Evolutionary conservation across 2,888 invertebrate species (phyloP).

Genomic region (Drosophila meridiana): DNA sequence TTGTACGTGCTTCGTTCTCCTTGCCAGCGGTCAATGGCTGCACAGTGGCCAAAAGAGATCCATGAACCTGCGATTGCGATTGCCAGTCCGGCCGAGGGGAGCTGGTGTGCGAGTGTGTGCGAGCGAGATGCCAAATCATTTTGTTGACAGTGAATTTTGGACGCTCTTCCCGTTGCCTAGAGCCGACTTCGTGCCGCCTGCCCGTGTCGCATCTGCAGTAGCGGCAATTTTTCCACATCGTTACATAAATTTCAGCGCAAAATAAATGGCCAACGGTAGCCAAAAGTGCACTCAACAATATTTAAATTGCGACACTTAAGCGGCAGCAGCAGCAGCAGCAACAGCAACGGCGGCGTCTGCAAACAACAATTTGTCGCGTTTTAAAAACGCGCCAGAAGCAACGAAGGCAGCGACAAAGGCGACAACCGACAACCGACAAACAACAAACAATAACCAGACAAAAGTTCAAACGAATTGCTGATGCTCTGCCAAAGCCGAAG

Average conservation of each 20-base stretch:
- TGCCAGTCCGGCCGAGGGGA: slow-evolving; percentile 27
- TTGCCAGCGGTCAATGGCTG: slow-evolving; percentile 66
- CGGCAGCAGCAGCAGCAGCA: slow-evolving; percentile 41
- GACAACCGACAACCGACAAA: slow-evolving; percentile 55
- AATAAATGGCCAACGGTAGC: slow-evolving; percentile 80
- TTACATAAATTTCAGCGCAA: slow-evolving; percentile 77
- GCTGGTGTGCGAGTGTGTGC: neutral
- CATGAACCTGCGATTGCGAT: slow-evolving; percentile 72
- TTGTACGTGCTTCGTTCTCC: slow-evolving; percentile 73
- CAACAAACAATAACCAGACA: slow-evolving; percentile 3
- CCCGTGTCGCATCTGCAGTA: slow-evolving; percentile 48
- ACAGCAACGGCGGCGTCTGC: slow-evolving; percentile 67
- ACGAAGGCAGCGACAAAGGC: slow-evolving; percentile 65
- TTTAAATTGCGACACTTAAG: slow-evolving; percentile 80
- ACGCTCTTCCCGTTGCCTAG: slow-evolving; percentile 31
- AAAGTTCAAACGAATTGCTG: slow-evolving; percentile 8
- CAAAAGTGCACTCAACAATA: slow-evolving; percentile 79
- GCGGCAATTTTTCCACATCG: slow-evolving; percentile 79
- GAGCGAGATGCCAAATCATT: slow-evolving; percentile 32
- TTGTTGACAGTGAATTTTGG: slow-evolving; percentile 53
- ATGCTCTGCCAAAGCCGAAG: slow-evolving; percentile 24
- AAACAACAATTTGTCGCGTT: slow-evolving; percentile 78
- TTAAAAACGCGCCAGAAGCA: slow-evolving; percentile 76
- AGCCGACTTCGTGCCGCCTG: slow-evolving; percentile 27
- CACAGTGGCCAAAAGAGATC: slow-evolving; percentile 70